A percentile compares a stretch with the other conserved stretches of the same genome.
phyloP scores from a whole-genome alignment of 2,888 invertebrate species.

The Boloria euphrosyne region DNA sequence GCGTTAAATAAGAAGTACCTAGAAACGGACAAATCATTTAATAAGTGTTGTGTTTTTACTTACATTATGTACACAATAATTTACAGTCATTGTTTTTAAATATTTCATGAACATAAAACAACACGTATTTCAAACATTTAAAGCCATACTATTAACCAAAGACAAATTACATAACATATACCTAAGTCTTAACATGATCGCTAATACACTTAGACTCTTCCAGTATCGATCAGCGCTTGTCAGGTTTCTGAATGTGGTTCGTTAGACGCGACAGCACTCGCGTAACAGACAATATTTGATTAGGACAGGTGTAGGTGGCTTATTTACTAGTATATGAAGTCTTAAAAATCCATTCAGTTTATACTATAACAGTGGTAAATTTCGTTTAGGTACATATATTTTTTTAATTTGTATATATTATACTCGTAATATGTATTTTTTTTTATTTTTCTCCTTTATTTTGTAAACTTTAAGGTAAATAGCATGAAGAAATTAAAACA shows the following conservation, averaged over 20 bases:
- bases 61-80: too few species aligned
- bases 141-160: not conserved
- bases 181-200: slow-evolving; percentile 12
- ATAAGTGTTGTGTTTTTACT: too few species aligned
- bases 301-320: slow-evolving; percentile 51
- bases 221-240: slow-evolving; percentile 70
- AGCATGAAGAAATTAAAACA: slow-evolving; percentile 67
- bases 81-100: too few species aligned
- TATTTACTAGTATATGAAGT: slow-evolving; percentile 45
- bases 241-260: slow-evolving; percentile 74
- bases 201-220: slow-evolving; percentile 35
- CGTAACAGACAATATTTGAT: slow-evolving; percentile 47
- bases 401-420: not conserved
- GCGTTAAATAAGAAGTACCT: too few species aligned
- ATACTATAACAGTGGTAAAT: slow-evolving; percentile 6
- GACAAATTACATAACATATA: slow-evolving; percentile 6
- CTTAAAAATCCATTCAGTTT: slow-evolving; percentile 19
- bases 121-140: not conserved
- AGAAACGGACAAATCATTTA: too few species aligned
- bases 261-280: slow-evolving; percentile 56
- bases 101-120: not conserved
- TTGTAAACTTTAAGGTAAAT: slow-evolving; percentile 4
- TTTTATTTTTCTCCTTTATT: not conserved
- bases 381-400: not conserved
- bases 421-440: too few species aligned